phyloP scores from a whole-genome alignment of 1,140 invertebrate species.

The Hydropsyche tenuis region DNA sequence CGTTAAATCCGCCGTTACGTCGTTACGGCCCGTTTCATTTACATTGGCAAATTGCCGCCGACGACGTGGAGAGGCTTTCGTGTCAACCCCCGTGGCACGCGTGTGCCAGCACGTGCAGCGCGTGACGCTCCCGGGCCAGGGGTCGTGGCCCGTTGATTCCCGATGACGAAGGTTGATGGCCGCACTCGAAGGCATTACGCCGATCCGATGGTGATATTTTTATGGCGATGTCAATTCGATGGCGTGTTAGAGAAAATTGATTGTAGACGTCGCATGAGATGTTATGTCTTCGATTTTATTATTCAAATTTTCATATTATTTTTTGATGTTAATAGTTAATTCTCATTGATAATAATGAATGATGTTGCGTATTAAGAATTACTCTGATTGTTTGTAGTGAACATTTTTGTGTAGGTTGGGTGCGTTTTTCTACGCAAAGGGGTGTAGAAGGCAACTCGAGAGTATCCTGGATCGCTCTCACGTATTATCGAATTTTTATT shows the following conservation, averaged over 20 bases:
- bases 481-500: constrained; percentile 39
- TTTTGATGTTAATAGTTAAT: no score
- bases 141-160: no score
- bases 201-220: neutral
- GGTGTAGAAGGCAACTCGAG: neutral
- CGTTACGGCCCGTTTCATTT: constrained; percentile 47
- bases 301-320: no score
- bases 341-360: no score
- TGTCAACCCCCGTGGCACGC: constrained; percentile 3
- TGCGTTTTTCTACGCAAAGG: no score
- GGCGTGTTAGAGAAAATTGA: no score
- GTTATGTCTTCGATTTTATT: no score
- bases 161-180: no score
- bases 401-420: neutral
- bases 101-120: neutral
- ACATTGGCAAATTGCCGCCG: constrained; percentile 48
- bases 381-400: neutral
- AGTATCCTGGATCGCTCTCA: constrained; percentile 16
- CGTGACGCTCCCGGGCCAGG: neutral
- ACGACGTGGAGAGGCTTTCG: constrained; percentile 16
- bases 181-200: no score
- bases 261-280: no score
- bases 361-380: no score
- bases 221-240: no score
- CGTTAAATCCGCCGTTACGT: constrained; percentile 23